Evolutionary conservation across 2,113 vertebrate genomes (phyloP), one percentile per base, ranked within the genome.

Genomic region (Bombycilla garrulus): DNA sequence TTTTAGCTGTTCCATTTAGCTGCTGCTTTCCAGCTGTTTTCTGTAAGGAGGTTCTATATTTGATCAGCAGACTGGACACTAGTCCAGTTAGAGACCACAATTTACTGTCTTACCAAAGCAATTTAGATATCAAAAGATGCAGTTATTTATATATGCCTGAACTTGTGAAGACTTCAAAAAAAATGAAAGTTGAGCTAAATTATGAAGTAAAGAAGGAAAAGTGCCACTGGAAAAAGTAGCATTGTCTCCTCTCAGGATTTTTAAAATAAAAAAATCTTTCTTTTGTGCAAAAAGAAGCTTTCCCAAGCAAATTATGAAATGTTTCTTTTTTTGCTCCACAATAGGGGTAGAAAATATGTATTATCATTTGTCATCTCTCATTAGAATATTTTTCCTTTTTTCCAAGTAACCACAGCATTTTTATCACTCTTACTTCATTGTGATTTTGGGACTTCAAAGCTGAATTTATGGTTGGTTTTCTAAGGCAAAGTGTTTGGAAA

Each of bases 341-440:
- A 5, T 54, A 15, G 3, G 13, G 18, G 18, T 40, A 81, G 33
- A 65, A 78, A 86, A 44, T 47, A 56, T 0, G 4, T 65, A 4
- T 54, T 80, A 76, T 22, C 17, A 33, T 50, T 69, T 61, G 11
- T 47, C 13, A n/a, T 66, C 31, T 74, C 12, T 48, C 21, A 57
- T 0, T 40, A 70, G 40, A 23, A 54, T 19, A 28, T n/a, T 64
- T 44, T 81, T 79, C 29, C 5, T 6, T 76, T 76, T 26, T 28
- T 9, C 23, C 0, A 0, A 36, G 25, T 69, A 72, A 60, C 44
- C 20, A 13, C 1, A 19, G 21, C 5, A 23, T 58, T 74, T 76
- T 91, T 58, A 26, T 64, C 25, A 28, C 22, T 44, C 24, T 48
- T 53, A 40, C 14, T 47, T 4, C 18, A 1, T 31, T 54, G 8